Evolutionary conservation across 1,140 invertebrate genomes (phyloP).

Genomic region (Mercenaria mercenaria): DNA sequence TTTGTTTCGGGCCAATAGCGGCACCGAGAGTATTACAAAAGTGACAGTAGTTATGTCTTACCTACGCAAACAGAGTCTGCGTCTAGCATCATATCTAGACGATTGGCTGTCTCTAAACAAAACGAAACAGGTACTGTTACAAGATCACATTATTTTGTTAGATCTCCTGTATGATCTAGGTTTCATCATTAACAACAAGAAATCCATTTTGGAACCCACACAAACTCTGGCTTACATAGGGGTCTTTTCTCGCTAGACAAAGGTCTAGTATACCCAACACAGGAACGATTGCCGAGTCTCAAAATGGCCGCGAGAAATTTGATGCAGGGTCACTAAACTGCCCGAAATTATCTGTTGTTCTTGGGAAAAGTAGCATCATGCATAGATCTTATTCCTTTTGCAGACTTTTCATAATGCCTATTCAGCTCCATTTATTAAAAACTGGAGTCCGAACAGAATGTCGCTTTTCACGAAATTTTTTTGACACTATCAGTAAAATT

Average conservation of each 20-base stretch:
- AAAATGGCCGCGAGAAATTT: background rate
- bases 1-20: background rate
- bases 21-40: background rate
- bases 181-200: constrained; percentile 28
- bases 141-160: background rate
- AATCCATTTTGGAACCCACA: background rate
- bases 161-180: constrained; percentile 29
- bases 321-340: background rate
- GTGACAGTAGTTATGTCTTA: background rate
- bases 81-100: constrained; percentile 45
- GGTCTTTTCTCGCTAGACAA: background rate
- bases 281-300: background rate
- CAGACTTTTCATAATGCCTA: constrained; percentile 55
- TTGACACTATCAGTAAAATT: background rate
- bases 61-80: background rate
- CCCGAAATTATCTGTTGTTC: background rate
- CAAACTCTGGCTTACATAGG: background rate
- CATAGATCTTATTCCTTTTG: constrained; percentile 44
- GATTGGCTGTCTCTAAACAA: background rate
- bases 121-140: background rate
- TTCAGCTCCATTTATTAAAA: constrained; percentile 35
- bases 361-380: constrained; percentile 42
- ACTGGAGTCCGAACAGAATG: constrained; percentile 59
- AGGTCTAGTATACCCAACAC: constrained; percentile 25
- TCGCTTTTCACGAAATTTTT: too few relatives aligned